phyloP scores from a whole-genome alignment of 2,888 invertebrate genomes.

The Troides oblongomaculatus region DNA sequence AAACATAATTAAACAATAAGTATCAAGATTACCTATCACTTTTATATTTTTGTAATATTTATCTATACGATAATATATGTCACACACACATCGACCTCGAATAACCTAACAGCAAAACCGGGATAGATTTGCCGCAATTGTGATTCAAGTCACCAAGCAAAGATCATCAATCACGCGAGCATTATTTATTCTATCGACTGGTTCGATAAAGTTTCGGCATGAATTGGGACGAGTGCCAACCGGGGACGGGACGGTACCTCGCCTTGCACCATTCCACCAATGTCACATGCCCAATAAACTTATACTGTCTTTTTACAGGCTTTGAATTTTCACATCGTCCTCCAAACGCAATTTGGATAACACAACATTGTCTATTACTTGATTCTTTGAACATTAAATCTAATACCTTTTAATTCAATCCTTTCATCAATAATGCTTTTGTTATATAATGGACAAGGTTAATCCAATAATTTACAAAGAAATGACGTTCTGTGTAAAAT shows the following conservation, averaged over 20 bases:
- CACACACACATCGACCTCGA: conserved; percentile 19
- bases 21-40: not conserved
- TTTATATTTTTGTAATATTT: too few relatives aligned
- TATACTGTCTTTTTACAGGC: conserved; percentile 28
- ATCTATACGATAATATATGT: conserved; percentile 14
- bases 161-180: conserved; percentile 69
- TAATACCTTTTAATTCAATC: not conserved
- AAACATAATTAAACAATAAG: not conserved
- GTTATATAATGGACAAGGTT: not conserved
- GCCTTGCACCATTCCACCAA: conserved; percentile 41
- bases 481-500: too few relatives aligned
- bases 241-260: conserved; percentile 50
- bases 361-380: conserved; percentile 5
- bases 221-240: conserved; percentile 57
- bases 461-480: not conserved
- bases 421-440: not conserved
- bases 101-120: conserved; percentile 31
- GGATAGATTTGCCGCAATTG: conserved; percentile 38
- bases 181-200: conserved; percentile 71
- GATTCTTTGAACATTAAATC: not conserved
- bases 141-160: conserved; percentile 40
- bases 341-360: conserved; percentile 12
- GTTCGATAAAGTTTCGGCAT: conserved; percentile 46
- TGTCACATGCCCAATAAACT: conserved; percentile 43
- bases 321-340: conserved; percentile 15